Evolutionary conservation across 2,888 invertebrate genomes (phyloP), one percentile per base, ranked within the genome.

Genomic region (Neocrepidodera transversa): DNA sequence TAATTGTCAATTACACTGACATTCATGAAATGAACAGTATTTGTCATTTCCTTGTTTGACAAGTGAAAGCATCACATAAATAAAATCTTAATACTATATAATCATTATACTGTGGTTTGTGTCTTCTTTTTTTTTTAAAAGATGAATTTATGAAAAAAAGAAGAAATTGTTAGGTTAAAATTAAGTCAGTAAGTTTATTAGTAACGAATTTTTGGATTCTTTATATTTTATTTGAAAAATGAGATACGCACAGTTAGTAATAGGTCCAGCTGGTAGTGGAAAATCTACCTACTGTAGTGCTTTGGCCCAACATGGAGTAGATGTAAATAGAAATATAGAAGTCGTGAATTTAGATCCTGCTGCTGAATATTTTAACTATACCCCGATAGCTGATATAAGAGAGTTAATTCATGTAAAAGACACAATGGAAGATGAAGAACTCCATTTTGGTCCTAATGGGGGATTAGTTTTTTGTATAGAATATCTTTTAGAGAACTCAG

Each of bases 231-330:
- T n/a, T n/a, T n/a, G n/a, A 23, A 65, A 62, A 66, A 95, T 95
- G 95, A 85, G 95, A 36, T 98, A 94, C 76, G 97, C 93, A 11
- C 98, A 98, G 76, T 82, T 99, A 65, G 93, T 99, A 1, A 92
- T 97, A 73, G 98, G 98, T 0, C 98, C 98, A 20, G 98, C 97
- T 0, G 98, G 98, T 1, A 91, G 95, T 79, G 98, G 98, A 59
- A 98, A 98, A 94, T 96, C 97, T 0, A 97, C 97, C 0, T 98
- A 97, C 78, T 97, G 97, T 79, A 87, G 90, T 28, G 88, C 89
- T 0, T 86, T 99, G 77, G 91, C 91, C 61, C 90, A 89, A 73
- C 95, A 97, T 80, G 93, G 90, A 7, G 86, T 87, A 57, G 89
- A 89, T 65, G 80, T 85, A 1, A 87, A 89, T 58, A 85, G 96